Evolutionary conservation across 2,888 invertebrate genomes (phyloP), one percentile per base, ranked within the genome.

Genomic region (Hirtodrosophila confusa): DNA sequence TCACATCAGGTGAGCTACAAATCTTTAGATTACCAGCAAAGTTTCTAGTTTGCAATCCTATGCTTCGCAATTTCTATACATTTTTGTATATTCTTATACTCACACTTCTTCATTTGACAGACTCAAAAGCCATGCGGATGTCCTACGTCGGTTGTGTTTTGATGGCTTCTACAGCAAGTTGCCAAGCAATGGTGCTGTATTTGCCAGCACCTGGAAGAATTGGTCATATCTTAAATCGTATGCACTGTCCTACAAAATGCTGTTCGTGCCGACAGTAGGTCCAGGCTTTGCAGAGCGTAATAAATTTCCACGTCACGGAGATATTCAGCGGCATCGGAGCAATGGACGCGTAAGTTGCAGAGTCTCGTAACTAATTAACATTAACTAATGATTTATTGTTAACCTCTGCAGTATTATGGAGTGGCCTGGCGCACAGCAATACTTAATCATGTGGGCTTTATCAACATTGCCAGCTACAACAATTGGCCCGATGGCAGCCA

Each of bases 401-500:
- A 17, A 17, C 17, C 27, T 27, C 60, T 73, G 0, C 50, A 92
- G 84, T 95, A 95, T 85, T 95, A 94, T 80, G 93, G 93, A 61
- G 93, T 93, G 0, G 93, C 93, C 0, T 94, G 94, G 93, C 91
- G 93, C 50, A 93, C 93, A 35, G 95, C 94, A 1, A 89, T 95
- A 9, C 91, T 92, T 6, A 92, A 93, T 44, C 92, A 92, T 23
- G 93, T 94, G 8, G 91, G 92, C 54, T 92, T 94, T 53, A 91
- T 95, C 11, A 93, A 94, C 8, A 93, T 95, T 57, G 95, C 95
- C 39, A 95, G 95, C 60, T 95, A 95, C 86, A 95, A 95, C 88
- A 95, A 95, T 86, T 95, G 95, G 95, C 94, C 94, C 75, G 95
- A 95, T 89, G 95, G 95, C 4, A 95, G 95, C 8, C 95, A 95